Evolutionary conservation across 2,888 invertebrate species (phyloP).

Genomic region (Scaptomyza reducta): DNA sequence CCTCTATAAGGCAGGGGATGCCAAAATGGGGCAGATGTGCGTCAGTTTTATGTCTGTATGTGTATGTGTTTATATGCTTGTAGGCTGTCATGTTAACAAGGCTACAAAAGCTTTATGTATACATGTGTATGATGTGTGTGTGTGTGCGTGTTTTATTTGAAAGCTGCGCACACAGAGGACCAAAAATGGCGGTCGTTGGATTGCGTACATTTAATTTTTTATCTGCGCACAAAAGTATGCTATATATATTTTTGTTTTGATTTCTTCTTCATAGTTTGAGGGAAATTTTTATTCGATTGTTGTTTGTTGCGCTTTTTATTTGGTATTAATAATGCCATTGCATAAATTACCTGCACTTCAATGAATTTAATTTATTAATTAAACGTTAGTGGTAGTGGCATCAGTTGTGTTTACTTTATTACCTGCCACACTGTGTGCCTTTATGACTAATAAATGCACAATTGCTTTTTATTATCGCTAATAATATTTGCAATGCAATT

Average conservation of each 20-base stretch:
- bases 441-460: slow-evolving; percentile 32
- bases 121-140: slow-evolving; percentile 15
- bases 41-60: slow-evolving; percentile 12
- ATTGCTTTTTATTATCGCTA: slow-evolving; percentile 49
- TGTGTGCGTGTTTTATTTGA: slow-evolving; percentile 64
- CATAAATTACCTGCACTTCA: slow-evolving; percentile 43
- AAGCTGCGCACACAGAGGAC: slow-evolving; percentile 58
- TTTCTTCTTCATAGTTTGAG: slow-evolving; percentile 29
- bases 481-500: slow-evolving; percentile 62
- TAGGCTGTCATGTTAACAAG: slow-evolving; percentile 80
- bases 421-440: slow-evolving; percentile 21
- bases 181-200: slow-evolving; percentile 50
- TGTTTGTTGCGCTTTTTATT: slow-evolving; percentile 40
- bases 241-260: slow-evolving; percentile 30
- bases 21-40: slow-evolving; percentile 55
- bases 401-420: slow-evolving; percentile 18
- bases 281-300: slow-evolving; percentile 21
- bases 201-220: slow-evolving; percentile 50
- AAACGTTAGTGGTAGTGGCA: slow-evolving; percentile 19
- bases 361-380: slow-evolving; percentile 50
- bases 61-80: slow-evolving; percentile 72
- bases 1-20: slow-evolving; percentile 25
- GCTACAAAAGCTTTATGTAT: slow-evolving; percentile 61
- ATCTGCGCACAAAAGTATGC: slow-evolving; percentile 64
- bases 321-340: slow-evolving; percentile 66